Conservation (phyloP, 2,888 invertebrate genomes). For the Gari tellinella region DNA sequence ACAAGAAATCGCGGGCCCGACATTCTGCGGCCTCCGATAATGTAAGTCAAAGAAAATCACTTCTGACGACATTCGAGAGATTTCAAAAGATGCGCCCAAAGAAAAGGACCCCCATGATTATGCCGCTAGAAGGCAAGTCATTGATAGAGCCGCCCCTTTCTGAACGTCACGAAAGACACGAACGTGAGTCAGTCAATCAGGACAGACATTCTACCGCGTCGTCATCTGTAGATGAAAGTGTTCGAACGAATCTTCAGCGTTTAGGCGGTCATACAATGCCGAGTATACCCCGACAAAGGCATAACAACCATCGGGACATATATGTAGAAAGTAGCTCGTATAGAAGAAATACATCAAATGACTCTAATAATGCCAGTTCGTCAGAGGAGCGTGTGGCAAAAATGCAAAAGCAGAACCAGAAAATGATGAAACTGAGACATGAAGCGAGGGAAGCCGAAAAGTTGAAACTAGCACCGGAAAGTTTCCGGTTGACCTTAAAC, state of each 20-base stretch:
- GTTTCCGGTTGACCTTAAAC: conserved; percentile 50
- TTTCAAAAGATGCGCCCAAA: conserved; percentile 73
- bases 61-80: conserved; percentile 72
- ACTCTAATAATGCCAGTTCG: conserved; percentile 50
- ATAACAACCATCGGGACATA: conserved; percentile 55
- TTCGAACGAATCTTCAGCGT: conserved; percentile 68
- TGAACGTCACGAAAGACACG: conserved; percentile 17
- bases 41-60: conserved; percentile 36
- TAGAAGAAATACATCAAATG: conserved; percentile 30
- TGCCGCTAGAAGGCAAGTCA: conserved; percentile 73
- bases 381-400: conserved; percentile 47
- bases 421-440: conserved; percentile 42
- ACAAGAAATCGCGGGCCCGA: conserved; percentile 52
- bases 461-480: conserved; percentile 56
- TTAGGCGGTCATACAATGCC: conserved; percentile 61
- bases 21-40: conserved; percentile 55
- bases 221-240: conserved; percentile 67
- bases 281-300: conserved; percentile 71
- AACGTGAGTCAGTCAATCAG: conserved; percentile 24
- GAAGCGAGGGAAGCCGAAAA: conserved; percentile 56
- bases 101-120: conserved; percentile 63
- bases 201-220: conserved; percentile 12
- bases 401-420: conserved; percentile 59
- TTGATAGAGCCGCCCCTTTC: conserved; percentile 60
- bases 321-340: conserved; percentile 63